Percentiles rank a stretch among this genome's conserved stretches.
phyloP scores from a whole-genome alignment of 1,140 invertebrate species.

The Conus ventricosus region DNA sequence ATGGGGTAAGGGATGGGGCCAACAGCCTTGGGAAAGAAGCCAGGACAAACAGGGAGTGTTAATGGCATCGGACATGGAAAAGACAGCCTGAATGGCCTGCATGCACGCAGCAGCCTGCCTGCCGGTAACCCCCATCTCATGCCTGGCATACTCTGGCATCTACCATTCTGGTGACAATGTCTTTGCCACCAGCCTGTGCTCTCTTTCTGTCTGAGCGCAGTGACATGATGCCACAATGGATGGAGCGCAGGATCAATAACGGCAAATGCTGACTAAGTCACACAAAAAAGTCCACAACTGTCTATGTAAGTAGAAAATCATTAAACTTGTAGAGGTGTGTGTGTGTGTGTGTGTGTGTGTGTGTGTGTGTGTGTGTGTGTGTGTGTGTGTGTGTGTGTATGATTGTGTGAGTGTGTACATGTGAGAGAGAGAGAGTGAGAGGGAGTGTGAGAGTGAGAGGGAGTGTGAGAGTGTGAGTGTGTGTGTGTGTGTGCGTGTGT shows the following conservation, averaged over 20 bases:
- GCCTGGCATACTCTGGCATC: constrained; percentile 1
- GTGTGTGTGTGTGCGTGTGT: constrained; percentile 20
- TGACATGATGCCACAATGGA: too few species aligned
- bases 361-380: too few species aligned
- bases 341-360: not conserved
- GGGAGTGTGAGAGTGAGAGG: too few species aligned
- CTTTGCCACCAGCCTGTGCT: too few species aligned
- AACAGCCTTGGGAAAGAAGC: not conserved
- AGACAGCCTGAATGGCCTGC: not conserved
- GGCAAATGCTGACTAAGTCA: too few species aligned
- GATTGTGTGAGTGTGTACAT: too few species aligned
- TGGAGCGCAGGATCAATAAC: too few species aligned
- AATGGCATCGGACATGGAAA: not conserved
- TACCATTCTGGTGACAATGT: not conserved
- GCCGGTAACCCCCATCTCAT: not conserved
- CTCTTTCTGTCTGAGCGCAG: too few species aligned
- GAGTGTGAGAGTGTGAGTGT: not conserved
- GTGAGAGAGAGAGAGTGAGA: too few species aligned
- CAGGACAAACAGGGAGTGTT: not conserved
- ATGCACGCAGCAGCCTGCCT: not conserved
- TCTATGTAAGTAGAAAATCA: too few species aligned
- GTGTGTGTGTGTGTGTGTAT: too few species aligned
- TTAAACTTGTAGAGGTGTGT: not conserved
- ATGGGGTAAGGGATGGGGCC: not conserved
- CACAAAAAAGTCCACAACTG: too few species aligned